phyloP scores from a whole-genome alignment of 1,140 invertebrate species.

The Oncopodura yosiiana region DNA sequence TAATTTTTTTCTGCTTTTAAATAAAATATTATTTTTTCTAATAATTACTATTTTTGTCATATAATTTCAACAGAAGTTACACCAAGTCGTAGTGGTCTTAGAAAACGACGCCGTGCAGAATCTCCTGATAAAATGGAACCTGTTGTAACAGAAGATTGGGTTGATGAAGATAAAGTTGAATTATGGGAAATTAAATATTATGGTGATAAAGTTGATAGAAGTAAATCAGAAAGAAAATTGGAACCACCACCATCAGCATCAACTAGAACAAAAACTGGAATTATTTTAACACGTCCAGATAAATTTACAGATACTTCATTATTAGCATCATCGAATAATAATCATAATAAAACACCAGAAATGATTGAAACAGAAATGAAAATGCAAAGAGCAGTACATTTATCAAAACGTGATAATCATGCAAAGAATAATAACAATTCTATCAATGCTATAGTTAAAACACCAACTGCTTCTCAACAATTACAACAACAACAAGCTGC shows the following conservation, averaged over 20 bases:
- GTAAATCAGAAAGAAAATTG: slow-evolving; percentile 9
- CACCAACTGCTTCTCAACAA: slow-evolving; percentile 49
- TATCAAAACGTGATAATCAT: slow-evolving; percentile 59
- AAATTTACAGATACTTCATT: slow-evolving; percentile 23
- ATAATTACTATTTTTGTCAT: too few relatives aligned
- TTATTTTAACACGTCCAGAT: slow-evolving; percentile 26
- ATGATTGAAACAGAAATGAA: slow-evolving; percentile 82
- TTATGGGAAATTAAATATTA: slow-evolving; percentile 95
- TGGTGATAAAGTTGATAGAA: slow-evolving; percentile 59
- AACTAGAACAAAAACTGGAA: slow-evolving; percentile 29
- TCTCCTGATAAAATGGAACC: slow-evolving; percentile 81
- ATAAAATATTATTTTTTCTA: too few relatives aligned
- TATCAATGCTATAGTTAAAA: slow-evolving; percentile 50
- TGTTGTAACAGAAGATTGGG: slow-evolving; percentile 86
- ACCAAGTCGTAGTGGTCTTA: slow-evolving; percentile 79
- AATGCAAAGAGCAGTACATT: slow-evolving; percentile 72
- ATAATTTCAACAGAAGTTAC: slow-evolving; percentile 91
- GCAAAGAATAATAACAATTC: slow-evolving; percentile 43
- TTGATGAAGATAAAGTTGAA: slow-evolving; percentile 89
- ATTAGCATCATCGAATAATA: background rate
- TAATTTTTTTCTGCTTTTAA: too few relatives aligned
- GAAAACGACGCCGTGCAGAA: slow-evolving; percentile 82
- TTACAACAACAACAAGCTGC: slow-evolving; percentile 42
- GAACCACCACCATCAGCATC: background rate
- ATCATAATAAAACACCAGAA: slow-evolving; percentile 42